These are phyloP conservation scores for Ochlodes sylvanus DNA, from an alignment of 2,888 invertebrate species.

Conservation along the genomic window DNA sequence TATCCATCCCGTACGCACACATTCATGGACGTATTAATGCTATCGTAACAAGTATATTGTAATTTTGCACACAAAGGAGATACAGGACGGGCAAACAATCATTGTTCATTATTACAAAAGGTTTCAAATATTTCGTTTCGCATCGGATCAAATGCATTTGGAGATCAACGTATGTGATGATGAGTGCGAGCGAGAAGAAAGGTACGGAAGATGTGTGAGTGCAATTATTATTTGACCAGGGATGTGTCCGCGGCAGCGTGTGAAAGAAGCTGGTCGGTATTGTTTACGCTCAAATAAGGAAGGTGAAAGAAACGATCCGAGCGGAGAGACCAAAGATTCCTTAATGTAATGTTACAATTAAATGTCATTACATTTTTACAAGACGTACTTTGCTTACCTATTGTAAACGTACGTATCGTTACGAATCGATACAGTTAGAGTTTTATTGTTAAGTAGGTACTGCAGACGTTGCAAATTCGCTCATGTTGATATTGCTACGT, in stretches of 20 bases:
- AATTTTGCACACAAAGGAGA: conserved; percentile 84
- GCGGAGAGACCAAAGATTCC: conserved; percentile 65
- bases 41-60: conserved; percentile 84
- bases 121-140: conserved; percentile 83
- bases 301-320: conserved; percentile 73
- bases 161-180: conserved; percentile 71
- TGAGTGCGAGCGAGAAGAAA: conserved; percentile 66
- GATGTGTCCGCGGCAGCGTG: conserved; percentile 82
- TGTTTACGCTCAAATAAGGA: conserved; percentile 84
- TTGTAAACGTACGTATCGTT: conserved; percentile 44
- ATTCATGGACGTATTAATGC: conserved; percentile 69
- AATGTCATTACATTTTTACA: conserved; percentile 65
- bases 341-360: conserved; percentile 73
- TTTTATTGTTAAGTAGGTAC: neutral
- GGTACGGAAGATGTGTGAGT: conserved; percentile 66
- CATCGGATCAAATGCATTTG: conserved; percentile 81
- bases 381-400: conserved; percentile 48
- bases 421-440: neutral
- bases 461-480: neutral
- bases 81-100: conserved; percentile 84
- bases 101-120: conserved; percentile 85
- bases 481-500: conserved; percentile 16
- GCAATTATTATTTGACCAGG: conserved; percentile 85
- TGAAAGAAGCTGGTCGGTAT: conserved; percentile 80
- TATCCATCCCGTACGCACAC: conserved; percentile 81